Evolutionary conservation across 2,888 invertebrate species (phyloP).

Genomic region (Phragmatobia fuliginosa): DNA sequence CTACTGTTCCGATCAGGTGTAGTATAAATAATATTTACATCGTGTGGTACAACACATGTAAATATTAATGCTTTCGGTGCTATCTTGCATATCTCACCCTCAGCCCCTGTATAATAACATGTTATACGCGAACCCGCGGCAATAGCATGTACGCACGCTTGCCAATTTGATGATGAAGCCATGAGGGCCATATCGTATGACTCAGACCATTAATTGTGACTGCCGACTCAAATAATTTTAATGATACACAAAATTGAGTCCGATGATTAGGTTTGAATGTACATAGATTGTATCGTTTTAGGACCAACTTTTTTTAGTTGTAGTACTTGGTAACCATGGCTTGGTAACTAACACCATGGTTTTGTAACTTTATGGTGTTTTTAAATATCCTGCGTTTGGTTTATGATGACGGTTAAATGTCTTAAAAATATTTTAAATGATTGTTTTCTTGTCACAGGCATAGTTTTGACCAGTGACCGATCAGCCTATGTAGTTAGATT

Average conservation of each 20-base stretch:
- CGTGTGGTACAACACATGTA: background rate
- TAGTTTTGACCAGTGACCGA: too few species aligned
- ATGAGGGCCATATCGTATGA: conserved; percentile 36
- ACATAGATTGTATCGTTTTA: conserved; percentile 54
- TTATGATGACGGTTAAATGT: background rate
- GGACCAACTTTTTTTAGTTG: conserved; percentile 33
- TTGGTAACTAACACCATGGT: too few species aligned
- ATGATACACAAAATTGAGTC: conserved; percentile 64
- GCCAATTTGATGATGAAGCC: conserved; percentile 59
- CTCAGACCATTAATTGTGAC: conserved; percentile 54
- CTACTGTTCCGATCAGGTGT: too few species aligned
- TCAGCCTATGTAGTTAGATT: too few species aligned
- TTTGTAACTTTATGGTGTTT: conserved; percentile 13
- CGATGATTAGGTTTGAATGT: conserved; percentile 59
- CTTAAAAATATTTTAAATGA: too few species aligned
- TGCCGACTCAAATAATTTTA: conserved; percentile 63
- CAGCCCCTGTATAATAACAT: conserved; percentile 57
- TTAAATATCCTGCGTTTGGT: conserved; percentile 3
- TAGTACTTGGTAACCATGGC: too few species aligned
- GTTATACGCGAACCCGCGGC: conserved; percentile 47
- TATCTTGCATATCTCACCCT: conserved; percentile 39
- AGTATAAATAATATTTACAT: too few species aligned
- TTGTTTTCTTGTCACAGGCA: too few species aligned
- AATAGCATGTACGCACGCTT: conserved; percentile 42
- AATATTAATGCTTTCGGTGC: conserved; percentile 10